Percentiles rank a stretch among this genome's conserved stretches.
These are phyloP conservation scores for Acrobasis consociella DNA, from an alignment of 2,888 invertebrate genomes.

Conservation along the genomic window DNA sequence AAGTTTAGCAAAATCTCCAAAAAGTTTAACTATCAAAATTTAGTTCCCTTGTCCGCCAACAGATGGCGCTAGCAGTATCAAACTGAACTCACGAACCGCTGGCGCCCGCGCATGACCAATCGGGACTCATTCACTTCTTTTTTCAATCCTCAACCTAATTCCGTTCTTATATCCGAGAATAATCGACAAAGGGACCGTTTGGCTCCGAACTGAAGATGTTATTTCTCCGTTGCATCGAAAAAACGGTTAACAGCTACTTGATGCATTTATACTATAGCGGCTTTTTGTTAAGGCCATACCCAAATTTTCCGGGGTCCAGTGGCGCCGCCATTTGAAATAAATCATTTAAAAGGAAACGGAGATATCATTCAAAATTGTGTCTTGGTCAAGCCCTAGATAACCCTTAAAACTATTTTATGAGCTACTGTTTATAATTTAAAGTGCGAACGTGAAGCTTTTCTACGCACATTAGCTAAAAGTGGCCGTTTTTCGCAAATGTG, in stretches of 20 bases:
- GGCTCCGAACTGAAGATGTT: slow-evolving; percentile 60
- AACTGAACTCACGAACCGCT: slow-evolving; percentile 22
- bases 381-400: too few species aligned
- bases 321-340: too few species aligned
- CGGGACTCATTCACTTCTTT: slow-evolving; percentile 50
- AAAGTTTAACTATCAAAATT: neutral
- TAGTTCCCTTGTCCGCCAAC: slow-evolving; percentile 35
- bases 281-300: slow-evolving; percentile 38
- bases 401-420: too few species aligned
- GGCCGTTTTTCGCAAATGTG: too few species aligned
- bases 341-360: too few species aligned
- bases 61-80: slow-evolving; percentile 50
- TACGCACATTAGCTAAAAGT: too few species aligned
- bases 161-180: slow-evolving; percentile 69
- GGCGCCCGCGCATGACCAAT: slow-evolving; percentile 48
- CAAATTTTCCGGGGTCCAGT: too few species aligned
- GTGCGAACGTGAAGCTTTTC: too few species aligned
- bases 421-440: too few species aligned
- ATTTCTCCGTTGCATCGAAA: slow-evolving; percentile 40
- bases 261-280: slow-evolving; percentile 45
- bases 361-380: too few species aligned
- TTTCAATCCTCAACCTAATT: slow-evolving; percentile 65
- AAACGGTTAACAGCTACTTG: slow-evolving; percentile 55
- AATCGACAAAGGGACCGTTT: slow-evolving; percentile 70
- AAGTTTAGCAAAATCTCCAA: too few species aligned